Conservation (phyloP, 2,888 invertebrate species). For the Autographa pulchrina region DNA sequence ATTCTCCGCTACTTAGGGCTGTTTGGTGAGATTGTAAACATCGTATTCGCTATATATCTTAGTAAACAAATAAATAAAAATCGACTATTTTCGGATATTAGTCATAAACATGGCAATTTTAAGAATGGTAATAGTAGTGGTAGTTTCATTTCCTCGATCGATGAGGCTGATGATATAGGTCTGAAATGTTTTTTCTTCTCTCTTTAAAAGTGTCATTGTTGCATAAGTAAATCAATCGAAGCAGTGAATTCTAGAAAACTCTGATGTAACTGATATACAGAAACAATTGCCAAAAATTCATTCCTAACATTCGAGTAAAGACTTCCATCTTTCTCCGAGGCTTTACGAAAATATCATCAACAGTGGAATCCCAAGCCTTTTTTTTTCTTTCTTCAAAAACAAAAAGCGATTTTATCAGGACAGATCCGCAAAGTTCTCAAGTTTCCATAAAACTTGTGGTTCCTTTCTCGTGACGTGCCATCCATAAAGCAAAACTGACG, state of each 20-base stretch:
- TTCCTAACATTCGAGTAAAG: background rate
- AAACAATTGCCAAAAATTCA: too few relatives aligned
- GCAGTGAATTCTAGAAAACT: too few relatives aligned
- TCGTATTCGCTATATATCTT: background rate
- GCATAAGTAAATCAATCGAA: too few relatives aligned
- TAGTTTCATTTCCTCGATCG: too few relatives aligned
- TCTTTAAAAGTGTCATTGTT: too few relatives aligned
- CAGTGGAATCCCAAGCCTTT: background rate
- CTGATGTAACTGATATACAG: too few relatives aligned
- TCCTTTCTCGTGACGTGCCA: slow-evolving; percentile 65
- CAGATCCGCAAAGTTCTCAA: slow-evolving; percentile 59
- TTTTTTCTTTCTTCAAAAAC: slow-evolving; percentile 34
- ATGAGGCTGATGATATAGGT: too few relatives aligned
- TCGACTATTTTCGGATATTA: too few relatives aligned
- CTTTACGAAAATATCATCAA: background rate
- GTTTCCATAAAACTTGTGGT: slow-evolving; percentile 68
- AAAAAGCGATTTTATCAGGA: slow-evolving; percentile 41
- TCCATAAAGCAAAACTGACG: slow-evolving; percentile 86
- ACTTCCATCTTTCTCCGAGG: background rate
- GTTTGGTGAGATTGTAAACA: slow-evolving; percentile 33
- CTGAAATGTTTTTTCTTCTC: too few relatives aligned
- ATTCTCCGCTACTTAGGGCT: slow-evolving; percentile 32
- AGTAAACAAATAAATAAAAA: too few relatives aligned
- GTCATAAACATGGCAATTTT: too few relatives aligned
- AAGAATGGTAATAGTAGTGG: too few relatives aligned